Evolutionary conservation across 2,113 vertebrate species (phyloP).

Genomic region (Gobius niger): DNA sequence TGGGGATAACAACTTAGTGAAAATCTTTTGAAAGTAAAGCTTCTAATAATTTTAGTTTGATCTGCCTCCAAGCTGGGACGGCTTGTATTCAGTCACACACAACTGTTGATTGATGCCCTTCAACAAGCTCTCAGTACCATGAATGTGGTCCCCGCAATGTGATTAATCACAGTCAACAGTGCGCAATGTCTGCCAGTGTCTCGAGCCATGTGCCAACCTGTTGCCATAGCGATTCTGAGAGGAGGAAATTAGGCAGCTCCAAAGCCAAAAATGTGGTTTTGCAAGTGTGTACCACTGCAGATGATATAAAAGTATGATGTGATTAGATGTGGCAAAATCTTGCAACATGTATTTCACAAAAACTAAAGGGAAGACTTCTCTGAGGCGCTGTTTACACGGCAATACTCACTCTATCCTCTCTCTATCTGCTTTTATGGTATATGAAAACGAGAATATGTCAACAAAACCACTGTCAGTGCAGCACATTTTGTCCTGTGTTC

Average conservation of each 20-base stretch:
- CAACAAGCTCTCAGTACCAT: constrained; percentile 10
- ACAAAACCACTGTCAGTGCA: too few species aligned
- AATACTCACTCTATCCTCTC: too few species aligned
- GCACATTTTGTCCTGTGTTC: too few species aligned
- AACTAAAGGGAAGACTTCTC: too few species aligned
- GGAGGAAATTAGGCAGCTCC: neutral
- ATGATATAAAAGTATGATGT: neutral
- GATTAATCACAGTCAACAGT: constrained; percentile 7
- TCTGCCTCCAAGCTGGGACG: neutral
- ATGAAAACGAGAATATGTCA: too few species aligned
- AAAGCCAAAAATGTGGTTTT: neutral
- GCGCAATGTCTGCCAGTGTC: neutral
- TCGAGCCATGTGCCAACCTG: neutral
- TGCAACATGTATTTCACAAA: too few species aligned
- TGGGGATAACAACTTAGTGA: neutral
- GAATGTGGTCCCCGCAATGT: constrained; percentile 6
- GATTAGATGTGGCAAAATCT: neutral
- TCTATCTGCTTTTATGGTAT: too few species aligned
- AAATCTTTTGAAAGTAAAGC: constrained; percentile 6
- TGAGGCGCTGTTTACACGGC: too few species aligned
- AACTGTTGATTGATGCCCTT: constrained; percentile 8
- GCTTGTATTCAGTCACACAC: neutral
- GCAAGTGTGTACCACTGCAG: neutral
- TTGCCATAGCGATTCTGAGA: constrained; percentile 21
- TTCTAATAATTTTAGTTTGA: neutral